Conservation (phyloP, 2,797 vertebrate genomes). For the Enteromius treurensis region DNA sequence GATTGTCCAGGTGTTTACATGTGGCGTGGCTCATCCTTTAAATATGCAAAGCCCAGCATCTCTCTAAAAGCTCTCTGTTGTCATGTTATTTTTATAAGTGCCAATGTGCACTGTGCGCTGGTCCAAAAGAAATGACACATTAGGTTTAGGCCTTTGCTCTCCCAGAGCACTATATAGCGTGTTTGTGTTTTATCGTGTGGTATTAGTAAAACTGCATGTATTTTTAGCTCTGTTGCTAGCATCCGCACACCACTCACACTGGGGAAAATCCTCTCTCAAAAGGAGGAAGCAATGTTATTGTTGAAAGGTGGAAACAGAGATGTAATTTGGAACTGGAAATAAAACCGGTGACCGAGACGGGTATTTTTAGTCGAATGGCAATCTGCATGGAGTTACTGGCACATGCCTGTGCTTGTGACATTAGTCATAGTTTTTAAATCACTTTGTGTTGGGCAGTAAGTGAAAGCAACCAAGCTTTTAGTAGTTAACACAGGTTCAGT, state of each 20-base stretch:
- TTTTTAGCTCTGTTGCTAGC: conserved; percentile 50
- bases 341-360: conserved; percentile 2
- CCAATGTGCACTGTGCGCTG: conserved; percentile 41
- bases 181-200: conserved; percentile 31
- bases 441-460: neutral
- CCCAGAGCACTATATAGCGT: conserved; percentile 18
- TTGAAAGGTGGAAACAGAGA: conserved; percentile 30
- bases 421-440: conserved; percentile 11
- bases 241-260: neutral
- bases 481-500: neutral
- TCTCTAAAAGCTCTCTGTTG: conserved; percentile 53
- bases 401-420: conserved; percentile 4
- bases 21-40: conserved; percentile 34
- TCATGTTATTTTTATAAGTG: conserved; percentile 56
- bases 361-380: neutral
- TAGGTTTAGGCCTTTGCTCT: conserved; percentile 39
- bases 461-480: neutral
- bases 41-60: conserved; percentile 51
- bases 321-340: conserved; percentile 14
- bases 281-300: conserved; percentile 24
- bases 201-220: conserved; percentile 39
- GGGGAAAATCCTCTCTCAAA: conserved; percentile 19
- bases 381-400: neutral
- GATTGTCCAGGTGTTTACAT: conserved; percentile 19
- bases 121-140: conserved; percentile 38